phyloP scores from a whole-genome alignment of 2,797 vertebrate genomes.

The Galaxias olidus region DNA sequence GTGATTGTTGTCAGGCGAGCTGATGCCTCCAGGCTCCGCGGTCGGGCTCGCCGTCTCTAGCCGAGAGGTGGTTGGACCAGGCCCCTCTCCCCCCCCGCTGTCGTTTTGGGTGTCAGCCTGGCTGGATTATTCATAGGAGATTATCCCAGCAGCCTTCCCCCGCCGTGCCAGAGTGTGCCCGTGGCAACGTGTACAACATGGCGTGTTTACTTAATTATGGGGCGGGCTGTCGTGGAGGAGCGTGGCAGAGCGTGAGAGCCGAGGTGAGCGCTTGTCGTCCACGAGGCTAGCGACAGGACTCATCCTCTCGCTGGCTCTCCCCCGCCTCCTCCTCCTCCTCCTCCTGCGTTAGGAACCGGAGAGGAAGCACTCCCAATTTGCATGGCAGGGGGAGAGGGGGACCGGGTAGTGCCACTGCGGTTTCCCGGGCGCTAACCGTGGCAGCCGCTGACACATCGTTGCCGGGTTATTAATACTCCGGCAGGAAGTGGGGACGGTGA shows the following conservation, averaged over 20 bases:
- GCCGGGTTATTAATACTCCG: slow-evolving; percentile 73
- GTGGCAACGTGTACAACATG: slow-evolving; percentile 63
- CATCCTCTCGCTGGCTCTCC: not conserved
- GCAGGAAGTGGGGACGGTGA: slow-evolving; percentile 57
- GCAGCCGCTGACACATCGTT: slow-evolving; percentile 56
- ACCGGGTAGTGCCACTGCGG: slow-evolving; percentile 28
- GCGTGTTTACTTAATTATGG: slow-evolving; percentile 65
- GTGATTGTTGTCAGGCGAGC: slow-evolving; percentile 53
- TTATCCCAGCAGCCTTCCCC: not conserved
- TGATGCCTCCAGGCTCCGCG: slow-evolving; percentile 62
- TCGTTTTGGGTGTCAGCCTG: slow-evolving; percentile 18
- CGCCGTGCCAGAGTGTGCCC: slow-evolving; percentile 39
- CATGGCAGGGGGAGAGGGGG: slow-evolving; percentile 43
- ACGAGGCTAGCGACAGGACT: slow-evolving; percentile 51
- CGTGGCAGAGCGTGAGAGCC: slow-evolving; percentile 19
- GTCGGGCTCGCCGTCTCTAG: slow-evolving; percentile 39
- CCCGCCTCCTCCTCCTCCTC: slow-evolving; percentile 3
- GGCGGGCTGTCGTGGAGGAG: slow-evolving; percentile 57
- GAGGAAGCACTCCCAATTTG: slow-evolving; percentile 54
- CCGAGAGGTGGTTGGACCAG: slow-evolving; percentile 27
- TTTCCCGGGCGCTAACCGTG: slow-evolving; percentile 21
- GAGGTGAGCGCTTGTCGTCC: slow-evolving; percentile 48
- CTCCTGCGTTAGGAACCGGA: slow-evolving; percentile 45
- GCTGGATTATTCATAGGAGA: not conserved
- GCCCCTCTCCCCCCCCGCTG: slow-evolving; percentile 35